Evolutionary conservation across 2,797 vertebrate genomes (phyloP).

Genomic region (Tympanoctomys barrerae): DNA sequence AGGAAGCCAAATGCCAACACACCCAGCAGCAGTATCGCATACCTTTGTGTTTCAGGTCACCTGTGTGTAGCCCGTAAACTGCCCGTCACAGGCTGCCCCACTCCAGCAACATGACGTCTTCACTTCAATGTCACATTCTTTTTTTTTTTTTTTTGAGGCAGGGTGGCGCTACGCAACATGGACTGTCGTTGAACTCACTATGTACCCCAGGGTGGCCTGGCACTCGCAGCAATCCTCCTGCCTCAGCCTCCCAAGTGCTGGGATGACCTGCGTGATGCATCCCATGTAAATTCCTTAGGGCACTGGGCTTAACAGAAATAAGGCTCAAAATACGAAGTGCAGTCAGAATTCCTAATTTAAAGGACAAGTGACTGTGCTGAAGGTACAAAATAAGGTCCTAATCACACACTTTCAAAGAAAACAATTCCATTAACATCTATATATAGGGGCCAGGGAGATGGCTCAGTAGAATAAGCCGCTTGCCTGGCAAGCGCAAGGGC

Average conservation of each 20-base stretch:
- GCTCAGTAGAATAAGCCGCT: too few species aligned
- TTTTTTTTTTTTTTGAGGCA: neutral
- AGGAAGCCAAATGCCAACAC: neutral
- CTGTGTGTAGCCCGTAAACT: neutral
- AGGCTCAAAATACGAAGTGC: neutral
- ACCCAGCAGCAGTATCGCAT: neutral
- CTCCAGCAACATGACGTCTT: neutral
- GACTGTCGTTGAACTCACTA: neutral
- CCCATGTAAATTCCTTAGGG: neutral
- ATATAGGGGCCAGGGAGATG: too few species aligned
- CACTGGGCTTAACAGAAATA: neutral
- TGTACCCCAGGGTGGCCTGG: neutral
- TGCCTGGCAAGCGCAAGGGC: too few species aligned
- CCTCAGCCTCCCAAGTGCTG: neutral
- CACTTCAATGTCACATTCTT: neutral
- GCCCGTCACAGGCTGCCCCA: neutral
- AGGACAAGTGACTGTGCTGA: neutral
- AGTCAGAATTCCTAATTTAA: conserved; percentile 4
- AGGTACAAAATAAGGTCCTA: conserved; percentile 15
- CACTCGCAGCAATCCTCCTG: neutral
- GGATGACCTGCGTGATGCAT: neutral
- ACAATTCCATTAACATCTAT: neutral
- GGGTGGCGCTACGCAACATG: neutral
- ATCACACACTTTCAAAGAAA: neutral
- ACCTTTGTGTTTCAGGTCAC: neutral